Conservation (phyloP, 2,888 invertebrate species). For the Drosophila austrosaltans region DNA sequence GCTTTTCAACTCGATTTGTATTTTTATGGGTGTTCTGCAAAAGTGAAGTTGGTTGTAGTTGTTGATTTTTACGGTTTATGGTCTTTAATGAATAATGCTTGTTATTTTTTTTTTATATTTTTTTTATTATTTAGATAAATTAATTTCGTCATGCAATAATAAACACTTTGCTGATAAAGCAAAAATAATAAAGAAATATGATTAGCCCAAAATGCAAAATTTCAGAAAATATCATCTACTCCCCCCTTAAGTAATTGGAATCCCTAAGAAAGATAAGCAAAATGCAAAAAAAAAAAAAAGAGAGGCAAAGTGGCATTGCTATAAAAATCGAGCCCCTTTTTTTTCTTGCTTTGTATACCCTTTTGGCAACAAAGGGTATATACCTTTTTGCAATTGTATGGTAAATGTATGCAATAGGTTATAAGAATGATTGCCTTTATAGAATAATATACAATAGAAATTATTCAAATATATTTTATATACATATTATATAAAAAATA, state of each 20-base stretch:
- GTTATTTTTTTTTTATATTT: neutral
- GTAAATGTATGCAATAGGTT: no score
- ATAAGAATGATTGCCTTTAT: no score
- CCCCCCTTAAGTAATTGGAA: constrained; percentile 62
- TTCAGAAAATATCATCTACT: constrained; percentile 13
- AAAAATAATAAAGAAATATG: neutral
- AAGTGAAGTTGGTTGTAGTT: constrained; percentile 10
- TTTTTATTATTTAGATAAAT: neutral
- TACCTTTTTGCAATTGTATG: neutral
- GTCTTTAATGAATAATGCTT: neutral
- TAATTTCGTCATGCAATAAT: neutral
- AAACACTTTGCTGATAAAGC: constrained; percentile 26
- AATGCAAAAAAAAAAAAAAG: constrained; percentile 51
- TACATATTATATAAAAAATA: no score
- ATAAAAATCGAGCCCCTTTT: constrained; percentile 69
- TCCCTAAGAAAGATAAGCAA: constrained; percentile 54
- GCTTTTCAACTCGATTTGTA: constrained; percentile 33
- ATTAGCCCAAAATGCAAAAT: constrained; percentile 21
- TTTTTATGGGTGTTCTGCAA: constrained; percentile 2
- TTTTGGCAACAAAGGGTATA: neutral
- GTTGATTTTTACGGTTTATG: neutral
- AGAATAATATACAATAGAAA: no score
- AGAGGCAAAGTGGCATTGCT: constrained; percentile 33
- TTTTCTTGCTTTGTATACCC: constrained; percentile 1
- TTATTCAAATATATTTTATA: no score